phyloP scores from a whole-genome alignment of 2,113 vertebrate species.

The Ceuthmochares aereus region DNA sequence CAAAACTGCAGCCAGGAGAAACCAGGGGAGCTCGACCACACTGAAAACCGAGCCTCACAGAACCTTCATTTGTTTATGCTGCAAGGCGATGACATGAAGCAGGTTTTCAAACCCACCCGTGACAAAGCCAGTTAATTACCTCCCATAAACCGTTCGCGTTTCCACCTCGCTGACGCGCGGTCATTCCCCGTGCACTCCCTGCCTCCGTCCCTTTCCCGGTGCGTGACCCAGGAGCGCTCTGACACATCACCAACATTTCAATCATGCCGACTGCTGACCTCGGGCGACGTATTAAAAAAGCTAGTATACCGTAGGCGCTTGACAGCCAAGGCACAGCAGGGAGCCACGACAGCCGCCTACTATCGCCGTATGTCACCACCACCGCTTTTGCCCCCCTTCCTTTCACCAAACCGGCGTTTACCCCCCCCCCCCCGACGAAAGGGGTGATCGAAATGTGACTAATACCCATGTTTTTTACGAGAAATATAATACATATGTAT shows the following conservation, averaged over 20 bases:
- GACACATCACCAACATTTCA: neutral
- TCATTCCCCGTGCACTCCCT: accelerated
- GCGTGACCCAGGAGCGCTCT: accelerated
- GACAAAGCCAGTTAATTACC: neutral
- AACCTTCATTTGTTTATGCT: neutral
- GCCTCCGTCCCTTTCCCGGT: accelerated
- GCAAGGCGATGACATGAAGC: neutral
- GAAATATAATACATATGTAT: no score
- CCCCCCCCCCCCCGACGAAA: accelerated
- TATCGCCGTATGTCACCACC: accelerated
- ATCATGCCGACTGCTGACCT: neutral
- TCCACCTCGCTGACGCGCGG: accelerated
- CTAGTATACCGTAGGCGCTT: neutral
- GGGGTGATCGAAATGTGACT: no score
- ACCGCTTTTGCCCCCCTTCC: accelerated
- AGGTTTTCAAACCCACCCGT: neutral
- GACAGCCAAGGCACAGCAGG: neutral
- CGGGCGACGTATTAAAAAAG: neutral
- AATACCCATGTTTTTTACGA: no score
- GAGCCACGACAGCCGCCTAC: neutral
- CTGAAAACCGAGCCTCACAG: neutral
- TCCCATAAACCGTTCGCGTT: neutral
- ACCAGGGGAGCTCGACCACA: neutral
- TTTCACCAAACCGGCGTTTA: accelerated
- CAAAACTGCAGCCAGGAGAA: neutral